Percentiles rank a stretch among this genome's conserved stretches.
These are phyloP conservation scores for Coreius guichenoti DNA, from an alignment of 2,797 vertebrate species.

Conservation along the genomic window DNA sequence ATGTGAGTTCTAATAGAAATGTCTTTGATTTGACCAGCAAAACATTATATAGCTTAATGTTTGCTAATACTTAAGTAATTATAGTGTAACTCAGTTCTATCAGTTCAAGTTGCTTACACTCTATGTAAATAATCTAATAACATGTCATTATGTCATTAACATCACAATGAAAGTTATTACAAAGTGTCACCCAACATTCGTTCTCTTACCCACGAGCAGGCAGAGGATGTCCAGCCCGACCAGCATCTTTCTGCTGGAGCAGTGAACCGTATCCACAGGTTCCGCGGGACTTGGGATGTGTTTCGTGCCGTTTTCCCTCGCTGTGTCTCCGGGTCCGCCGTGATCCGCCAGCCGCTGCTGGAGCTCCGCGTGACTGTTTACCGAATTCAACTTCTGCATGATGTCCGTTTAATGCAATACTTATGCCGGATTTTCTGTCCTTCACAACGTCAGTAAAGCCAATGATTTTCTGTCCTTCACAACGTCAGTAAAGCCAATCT, in stretches of 20 bases:
- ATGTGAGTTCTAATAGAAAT: not conserved
- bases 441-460: not conserved
- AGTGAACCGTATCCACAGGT: conserved; percentile 65
- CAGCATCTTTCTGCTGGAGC: conserved; percentile 79
- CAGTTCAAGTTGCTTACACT: not conserved
- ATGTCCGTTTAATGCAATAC: not conserved
- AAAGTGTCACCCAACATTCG: not conserved
- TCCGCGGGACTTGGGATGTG: conserved; percentile 61
- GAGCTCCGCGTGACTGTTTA: conserved; percentile 71
- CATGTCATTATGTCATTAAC: not conserved
- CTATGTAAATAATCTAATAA: not conserved
- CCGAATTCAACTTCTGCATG: conserved; percentile 77
- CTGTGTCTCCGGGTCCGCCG: conserved; percentile 69
- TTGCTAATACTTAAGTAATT: not conserved
- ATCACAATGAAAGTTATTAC: not conserved
- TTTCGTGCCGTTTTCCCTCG: conserved; percentile 77
- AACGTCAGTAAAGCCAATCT: not conserved
- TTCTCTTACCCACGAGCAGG: conserved; percentile 77
- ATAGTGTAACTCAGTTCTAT: not conserved
- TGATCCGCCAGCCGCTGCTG: conserved; percentile 76
- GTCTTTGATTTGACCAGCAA: not conserved
- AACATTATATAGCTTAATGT: not conserved
- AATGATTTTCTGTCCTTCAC: not conserved
- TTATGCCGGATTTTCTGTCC: not conserved
- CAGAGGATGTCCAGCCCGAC: conserved; percentile 81